Percentiles rank a stretch among this genome's conserved stretches.
Conservation (phyloP, 2,797 vertebrate genomes). For the Amblyraja radiata region DNA sequence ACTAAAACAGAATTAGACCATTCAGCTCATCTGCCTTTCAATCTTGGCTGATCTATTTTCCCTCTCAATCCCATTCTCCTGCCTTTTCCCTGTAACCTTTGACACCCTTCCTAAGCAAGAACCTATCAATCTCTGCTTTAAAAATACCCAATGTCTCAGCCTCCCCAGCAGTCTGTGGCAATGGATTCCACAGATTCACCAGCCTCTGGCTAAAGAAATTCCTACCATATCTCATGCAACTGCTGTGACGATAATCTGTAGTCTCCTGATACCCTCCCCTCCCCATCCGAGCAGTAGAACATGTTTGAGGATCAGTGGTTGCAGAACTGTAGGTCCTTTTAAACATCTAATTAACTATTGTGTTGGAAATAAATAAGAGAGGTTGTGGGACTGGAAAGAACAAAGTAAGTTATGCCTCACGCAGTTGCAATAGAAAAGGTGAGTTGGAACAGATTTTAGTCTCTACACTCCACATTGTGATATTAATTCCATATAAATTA, state of each 20-base stretch:
- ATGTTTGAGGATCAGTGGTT: neutral
- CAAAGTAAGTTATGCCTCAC: neutral
- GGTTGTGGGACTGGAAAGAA: neutral
- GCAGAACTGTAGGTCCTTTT: neutral
- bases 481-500: neutral
- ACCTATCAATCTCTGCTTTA: too few relatives aligned
- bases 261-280: neutral
- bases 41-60: too few relatives aligned
- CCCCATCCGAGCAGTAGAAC: neutral
- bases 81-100: too few relatives aligned
- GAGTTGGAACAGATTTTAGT: neutral
- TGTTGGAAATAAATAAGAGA: neutral
- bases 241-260: neutral
- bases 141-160: too few relatives aligned
- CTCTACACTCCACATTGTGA: neutral
- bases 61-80: too few relatives aligned
- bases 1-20: too few relatives aligned
- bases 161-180: too few relatives aligned
- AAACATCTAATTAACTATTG: neutral
- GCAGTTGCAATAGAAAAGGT: neutral
- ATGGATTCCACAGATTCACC: too few relatives aligned
- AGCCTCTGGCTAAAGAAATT: too few relatives aligned
- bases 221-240: neutral
- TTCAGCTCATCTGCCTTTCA: too few relatives aligned
- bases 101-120: too few relatives aligned